Evolutionary conservation across 2,888 invertebrate genomes (phyloP), one percentile per base, ranked within the genome.

Genomic region (Morpho achilles): DNA sequence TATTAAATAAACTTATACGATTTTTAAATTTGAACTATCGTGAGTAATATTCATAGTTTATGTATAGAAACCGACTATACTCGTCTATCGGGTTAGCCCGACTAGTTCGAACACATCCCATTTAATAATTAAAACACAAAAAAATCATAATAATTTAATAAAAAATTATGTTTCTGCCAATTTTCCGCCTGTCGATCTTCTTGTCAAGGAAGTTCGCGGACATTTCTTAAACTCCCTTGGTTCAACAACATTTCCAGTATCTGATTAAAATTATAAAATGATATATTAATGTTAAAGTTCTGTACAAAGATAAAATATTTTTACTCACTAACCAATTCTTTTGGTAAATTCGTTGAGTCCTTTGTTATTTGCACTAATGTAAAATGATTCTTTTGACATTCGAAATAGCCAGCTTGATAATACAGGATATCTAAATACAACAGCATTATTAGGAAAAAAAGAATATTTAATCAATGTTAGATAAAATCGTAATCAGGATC

Each of bases 261-360:
- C 83, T 84, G 70, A 43, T 9, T 8, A 43, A 63, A 55, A 58
- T n/a, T 7, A 50, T 39, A 49, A 40, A 22, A 52, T 9, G 8
- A 56, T 55, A 41, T 7, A 47, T 49, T 46, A 44, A 45, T 46
- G 50, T 42, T 48, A 32, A 67, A 73, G 10, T 8, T 9, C 32
- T 1, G 2, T 8, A 39, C n/a, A 44, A 39, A 41, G 16, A 23
- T 16, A 40, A 32, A 8, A 8, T 6, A 41, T 6, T n/a, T 32
- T 23, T n/a, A 16, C 5, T 32, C 7, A 81, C 84, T 82, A 75
- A 79, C 84, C 82, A 80, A 86, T 79, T 77, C 79, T 79, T 77
- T 70, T 79, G 7, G 79, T 65, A 61, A 85, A 86, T 57, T 85
- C 84, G 53, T 65, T 56, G 6, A 85, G 76, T 41, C 85, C 86